Evolutionary conservation across 2,113 vertebrate genomes (phyloP), one percentile per base, ranked within the genome.

Genomic region (Nibea albiflora): DNA sequence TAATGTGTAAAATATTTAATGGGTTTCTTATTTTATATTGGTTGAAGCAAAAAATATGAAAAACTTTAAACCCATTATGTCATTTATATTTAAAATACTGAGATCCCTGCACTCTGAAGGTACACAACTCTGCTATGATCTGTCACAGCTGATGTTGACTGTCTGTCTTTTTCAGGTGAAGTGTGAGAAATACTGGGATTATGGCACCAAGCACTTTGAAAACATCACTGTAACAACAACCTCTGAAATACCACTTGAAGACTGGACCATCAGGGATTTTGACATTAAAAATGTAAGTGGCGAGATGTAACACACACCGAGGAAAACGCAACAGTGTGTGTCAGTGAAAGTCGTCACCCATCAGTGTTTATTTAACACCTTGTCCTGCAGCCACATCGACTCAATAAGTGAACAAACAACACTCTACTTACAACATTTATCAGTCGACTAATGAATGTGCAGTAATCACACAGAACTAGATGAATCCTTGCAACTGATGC

Each of bases 191-290:
- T 99, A 99, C 91, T 99, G 98, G 98, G 94, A 95, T 47, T 87
- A 93, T 54, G 85, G 95, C n/a, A 73, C 91, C 14, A 96, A 94
- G 85, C 92, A 86, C 81, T 98, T 93, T 17, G 94, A 94, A 52
- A 95, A 97, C 74, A 90, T 98, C 75, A 92, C 89, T n/a, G 96
- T 99, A 75, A 95, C 93, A 24, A 90, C 93, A 82, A 94, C 94
- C 0, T 96, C 96, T 0, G 97, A 98, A 89, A 87, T 96, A 67
- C 49, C 93, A 72, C 95, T 97, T 79, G 96, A 97, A 0, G 97
- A 98, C 79, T 99, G 98, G 98, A 98, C 97, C 56, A 95, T 98
- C 93, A 96, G 97, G 86, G 97, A 99, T 78, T 98, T 99, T 82
- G 88, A 90, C 20, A 85, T 99, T 66, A 96, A 96, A 94, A 96